Percentiles rank a stretch among this genome's conserved stretches.
phyloP scores from a whole-genome alignment of 2,113 vertebrate genomes.

The Ctenomys sociabilis region DNA sequence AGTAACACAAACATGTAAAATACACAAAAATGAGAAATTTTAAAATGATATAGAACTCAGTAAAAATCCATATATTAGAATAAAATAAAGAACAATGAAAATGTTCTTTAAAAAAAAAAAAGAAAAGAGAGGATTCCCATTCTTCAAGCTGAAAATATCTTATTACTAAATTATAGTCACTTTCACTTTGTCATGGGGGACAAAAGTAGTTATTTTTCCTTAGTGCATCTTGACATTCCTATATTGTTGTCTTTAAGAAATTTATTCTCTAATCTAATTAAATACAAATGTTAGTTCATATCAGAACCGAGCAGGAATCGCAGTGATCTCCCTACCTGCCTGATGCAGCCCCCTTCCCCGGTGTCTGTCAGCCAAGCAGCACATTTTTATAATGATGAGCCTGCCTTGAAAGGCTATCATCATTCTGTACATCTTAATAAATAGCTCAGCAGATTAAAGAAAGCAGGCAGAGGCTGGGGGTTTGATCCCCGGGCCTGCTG shows the following conservation, averaged over 20 bases:
- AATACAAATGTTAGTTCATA: not conserved
- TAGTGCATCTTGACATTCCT: not conserved
- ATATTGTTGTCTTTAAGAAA: not conserved
- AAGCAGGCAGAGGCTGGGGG: too few relatives aligned
- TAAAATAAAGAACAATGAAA: not conserved
- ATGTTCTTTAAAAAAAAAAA: not conserved
- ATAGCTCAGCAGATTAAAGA: too few relatives aligned
- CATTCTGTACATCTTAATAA: conserved; percentile 12
- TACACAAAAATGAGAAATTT: conserved; percentile 12
- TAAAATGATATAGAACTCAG: not conserved
- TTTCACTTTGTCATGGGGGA: not conserved
- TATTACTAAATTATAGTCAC: not conserved
- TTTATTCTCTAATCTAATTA: not conserved
- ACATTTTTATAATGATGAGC: not conserved
- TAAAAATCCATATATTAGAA: not conserved
- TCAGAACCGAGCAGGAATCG: not conserved
- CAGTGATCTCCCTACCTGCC: too few relatives aligned
- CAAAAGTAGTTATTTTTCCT: not conserved
- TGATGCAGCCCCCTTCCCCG: not conserved
- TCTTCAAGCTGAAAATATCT: not conserved
- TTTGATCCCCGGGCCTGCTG: too few relatives aligned
- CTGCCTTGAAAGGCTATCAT: not conserved
- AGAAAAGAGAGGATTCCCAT: not conserved
- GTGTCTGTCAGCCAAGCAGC: too few relatives aligned
- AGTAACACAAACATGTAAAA: not conserved